Evolutionary conservation across 30 jellyfish, hydroid and myxozoan genomes (phyloP).

Genomic region (Pseudorhiza aurosa): DNA sequence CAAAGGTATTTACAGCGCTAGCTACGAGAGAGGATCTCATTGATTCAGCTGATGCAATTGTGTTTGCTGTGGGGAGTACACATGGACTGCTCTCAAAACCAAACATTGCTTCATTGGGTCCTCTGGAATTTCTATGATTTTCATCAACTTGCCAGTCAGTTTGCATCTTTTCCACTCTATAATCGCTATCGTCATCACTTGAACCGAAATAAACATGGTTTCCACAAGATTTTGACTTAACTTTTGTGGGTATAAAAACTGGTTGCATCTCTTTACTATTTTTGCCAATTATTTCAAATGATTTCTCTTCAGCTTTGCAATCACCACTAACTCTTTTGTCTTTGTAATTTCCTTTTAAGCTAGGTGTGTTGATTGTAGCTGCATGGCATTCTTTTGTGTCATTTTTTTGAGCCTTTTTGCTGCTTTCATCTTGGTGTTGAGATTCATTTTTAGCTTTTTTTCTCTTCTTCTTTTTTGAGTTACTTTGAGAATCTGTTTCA

Average conservation of each 20-base stretch:
- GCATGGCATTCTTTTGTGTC: neutral
- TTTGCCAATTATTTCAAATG: neutral
- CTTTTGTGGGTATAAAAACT: neutral
- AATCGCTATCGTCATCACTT: conserved; percentile 24
- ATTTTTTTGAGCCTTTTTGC: neutral
- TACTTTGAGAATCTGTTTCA: neutral
- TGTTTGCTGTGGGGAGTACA: too few species aligned
- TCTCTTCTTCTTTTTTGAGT: neutral
- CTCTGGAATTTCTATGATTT: too few species aligned
- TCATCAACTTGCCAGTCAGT: too few species aligned
- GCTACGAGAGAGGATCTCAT: too few species aligned
- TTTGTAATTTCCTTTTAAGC: neutral
- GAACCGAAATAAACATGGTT: conserved; percentile 45
- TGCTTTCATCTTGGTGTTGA: neutral
- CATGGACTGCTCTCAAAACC: too few species aligned
- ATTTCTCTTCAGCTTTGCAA: neutral
- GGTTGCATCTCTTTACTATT: neutral
- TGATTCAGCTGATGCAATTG: too few species aligned
- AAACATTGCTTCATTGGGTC: too few species aligned
- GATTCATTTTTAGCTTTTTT: neutral
- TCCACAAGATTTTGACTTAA: neutral
- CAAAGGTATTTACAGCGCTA: too few species aligned
- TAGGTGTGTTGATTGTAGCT: neutral
- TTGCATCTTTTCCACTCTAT: neutral
- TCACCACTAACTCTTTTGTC: neutral